Percentiles rank a stretch among this genome's conserved stretches.
These are phyloP conservation scores for Scolopax bukidnonensis DNA, from an alignment of 2,797 vertebrate genomes.

Conservation along the genomic window DNA sequence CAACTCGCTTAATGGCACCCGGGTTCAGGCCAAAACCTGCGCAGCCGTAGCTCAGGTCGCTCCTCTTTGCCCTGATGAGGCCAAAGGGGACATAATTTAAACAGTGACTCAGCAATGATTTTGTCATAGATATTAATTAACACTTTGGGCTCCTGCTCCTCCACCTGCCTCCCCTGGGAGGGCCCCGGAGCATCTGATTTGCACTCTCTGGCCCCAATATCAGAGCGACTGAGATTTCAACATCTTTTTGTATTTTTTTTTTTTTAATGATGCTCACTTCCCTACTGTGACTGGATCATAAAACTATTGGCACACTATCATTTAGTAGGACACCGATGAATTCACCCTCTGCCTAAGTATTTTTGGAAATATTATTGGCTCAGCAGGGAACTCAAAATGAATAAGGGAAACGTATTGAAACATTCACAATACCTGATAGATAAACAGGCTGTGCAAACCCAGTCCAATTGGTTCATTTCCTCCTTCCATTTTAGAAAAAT, in stretches of 20 bases:
- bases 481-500: not conserved
- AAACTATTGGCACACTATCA: not conserved
- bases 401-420: not conserved
- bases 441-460: not conserved
- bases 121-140: not conserved
- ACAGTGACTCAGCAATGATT: not conserved
- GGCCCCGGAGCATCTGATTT: not conserved
- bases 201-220: slow-evolving; percentile 20
- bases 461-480: not conserved
- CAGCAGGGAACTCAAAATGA: not conserved
- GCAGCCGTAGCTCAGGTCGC: accelerated
- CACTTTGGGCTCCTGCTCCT: not conserved
- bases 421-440: not conserved
- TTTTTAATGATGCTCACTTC: not conserved
- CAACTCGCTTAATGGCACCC: not conserved
- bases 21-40: not conserved
- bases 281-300: not conserved
- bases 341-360: not conserved
- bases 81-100: accelerated
- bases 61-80: not conserved
- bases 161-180: slow-evolving; percentile 1
- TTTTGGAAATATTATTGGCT: slow-evolving; percentile 39
- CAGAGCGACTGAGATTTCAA: not conserved
- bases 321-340: not conserved
- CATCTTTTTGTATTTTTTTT: not conserved